These are phyloP conservation scores for Lerema accius DNA, from an alignment of 1,140 invertebrate genomes.

Conservation along the genomic window DNA sequence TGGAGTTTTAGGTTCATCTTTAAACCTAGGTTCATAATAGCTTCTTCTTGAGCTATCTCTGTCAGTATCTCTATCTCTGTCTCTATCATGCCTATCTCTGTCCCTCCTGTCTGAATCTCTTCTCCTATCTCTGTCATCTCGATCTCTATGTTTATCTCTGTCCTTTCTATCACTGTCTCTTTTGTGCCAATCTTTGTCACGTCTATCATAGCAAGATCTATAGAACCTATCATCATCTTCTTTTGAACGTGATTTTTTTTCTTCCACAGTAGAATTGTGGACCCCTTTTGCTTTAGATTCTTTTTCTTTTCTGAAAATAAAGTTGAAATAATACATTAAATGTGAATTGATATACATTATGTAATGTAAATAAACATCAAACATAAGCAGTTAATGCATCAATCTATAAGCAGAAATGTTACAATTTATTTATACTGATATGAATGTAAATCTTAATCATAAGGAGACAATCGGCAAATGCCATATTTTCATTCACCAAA, in stretches of 20 bases:
- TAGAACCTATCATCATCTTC: slow-evolving; percentile 67
- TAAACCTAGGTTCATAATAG: slow-evolving; percentile 87
- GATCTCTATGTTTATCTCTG: slow-evolving; percentile 74
- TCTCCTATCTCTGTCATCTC: slow-evolving; percentile 65
- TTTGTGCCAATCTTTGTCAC: slow-evolving; percentile 53
- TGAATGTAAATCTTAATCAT: no score
- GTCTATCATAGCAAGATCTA: slow-evolving; percentile 52
- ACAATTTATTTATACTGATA: no score
- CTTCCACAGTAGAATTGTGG: slow-evolving; percentile 83
- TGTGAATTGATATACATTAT: no score
- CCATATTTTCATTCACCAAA: no score
- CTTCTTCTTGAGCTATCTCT: slow-evolving; percentile 83
- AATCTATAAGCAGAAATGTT: no score
- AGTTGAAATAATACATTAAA: no score
- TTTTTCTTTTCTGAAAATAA: slow-evolving; percentile 81
- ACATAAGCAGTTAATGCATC: no score
- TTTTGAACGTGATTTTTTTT: slow-evolving; percentile 68
- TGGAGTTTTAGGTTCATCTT: slow-evolving; percentile 93
- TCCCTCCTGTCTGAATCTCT: slow-evolving; percentile 68
- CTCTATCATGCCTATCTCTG: slow-evolving; percentile 67
- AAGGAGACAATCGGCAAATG: no score
- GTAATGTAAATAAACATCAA: no score
- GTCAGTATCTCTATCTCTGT: slow-evolving; percentile 80
- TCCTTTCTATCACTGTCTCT: slow-evolving; percentile 74
- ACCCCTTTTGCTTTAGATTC: slow-evolving; percentile 81